Conservation (phyloP, 2,113 vertebrate genomes). For the Hippocampus barbouri region DNA sequence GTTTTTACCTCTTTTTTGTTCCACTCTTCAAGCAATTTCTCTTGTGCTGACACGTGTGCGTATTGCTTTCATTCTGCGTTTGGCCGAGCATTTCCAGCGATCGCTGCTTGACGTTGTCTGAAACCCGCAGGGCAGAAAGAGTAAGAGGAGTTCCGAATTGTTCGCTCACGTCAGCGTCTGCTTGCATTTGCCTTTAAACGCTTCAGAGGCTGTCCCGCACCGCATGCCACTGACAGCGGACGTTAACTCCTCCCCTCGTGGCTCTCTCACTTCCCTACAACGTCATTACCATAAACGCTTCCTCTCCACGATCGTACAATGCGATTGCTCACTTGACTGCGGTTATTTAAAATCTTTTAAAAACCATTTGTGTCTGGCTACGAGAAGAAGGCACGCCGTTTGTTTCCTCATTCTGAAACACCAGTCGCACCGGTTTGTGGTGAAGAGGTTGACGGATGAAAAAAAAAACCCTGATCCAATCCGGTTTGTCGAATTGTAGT, state of each 20-base stretch:
- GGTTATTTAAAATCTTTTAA: background rate
- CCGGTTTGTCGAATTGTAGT: conserved; percentile 10
- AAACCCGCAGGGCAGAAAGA: conserved; percentile 13
- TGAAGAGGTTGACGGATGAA: conserved; percentile 1
- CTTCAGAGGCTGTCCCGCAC: conserved; percentile 26
- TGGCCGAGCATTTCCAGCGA: conserved; percentile 19
- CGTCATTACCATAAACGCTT: background rate
- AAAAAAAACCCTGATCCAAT: background rate
- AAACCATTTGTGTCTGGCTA: background rate
- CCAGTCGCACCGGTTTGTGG: conserved; percentile 49
- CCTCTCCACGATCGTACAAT: conserved; percentile 6
- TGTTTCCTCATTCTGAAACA: conserved; percentile 52
- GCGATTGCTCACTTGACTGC: background rate
- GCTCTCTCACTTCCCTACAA: background rate
- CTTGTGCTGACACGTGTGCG: conserved; percentile 24
- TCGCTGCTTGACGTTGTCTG: conserved; percentile 10
- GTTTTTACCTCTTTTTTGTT: conserved; percentile 65
- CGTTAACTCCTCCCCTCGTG: conserved; percentile 58
- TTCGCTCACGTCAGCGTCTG: conserved; percentile 11
- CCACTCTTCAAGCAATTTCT: conserved; percentile 53
- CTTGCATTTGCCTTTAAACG: conserved; percentile 8
- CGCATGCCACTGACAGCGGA: conserved; percentile 52
- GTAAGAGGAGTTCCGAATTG: conserved; percentile 6
- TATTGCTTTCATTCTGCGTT: background rate
- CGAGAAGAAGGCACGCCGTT: background rate